Percentiles rank a stretch among this genome's conserved stretches.
These are phyloP conservation scores for Ceratitis capitata DNA, from an alignment of 1,140 invertebrate genomes.

Conservation along the genomic window DNA sequence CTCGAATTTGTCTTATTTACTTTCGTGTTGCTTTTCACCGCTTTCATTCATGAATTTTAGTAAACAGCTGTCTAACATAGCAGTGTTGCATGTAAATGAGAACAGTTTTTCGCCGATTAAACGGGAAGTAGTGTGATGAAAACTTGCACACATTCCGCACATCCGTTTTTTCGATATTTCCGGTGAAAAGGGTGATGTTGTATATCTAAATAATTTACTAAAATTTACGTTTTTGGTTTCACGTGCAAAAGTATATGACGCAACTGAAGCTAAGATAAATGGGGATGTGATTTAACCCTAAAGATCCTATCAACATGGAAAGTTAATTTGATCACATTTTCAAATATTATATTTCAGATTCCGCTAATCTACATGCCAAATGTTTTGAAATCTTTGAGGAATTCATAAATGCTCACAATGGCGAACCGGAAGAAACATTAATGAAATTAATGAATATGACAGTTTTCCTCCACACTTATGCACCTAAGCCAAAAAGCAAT, in stretches of 20 bases:
- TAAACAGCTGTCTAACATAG: background rate
- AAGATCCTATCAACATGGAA: too few relatives aligned
- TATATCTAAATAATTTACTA: too few relatives aligned
- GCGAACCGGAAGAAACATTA: slow-evolving; percentile 57
- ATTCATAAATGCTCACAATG: slow-evolving; percentile 59
- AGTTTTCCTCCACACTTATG: slow-evolving; percentile 54
- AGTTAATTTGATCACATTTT: too few relatives aligned
- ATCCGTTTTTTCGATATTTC: background rate
- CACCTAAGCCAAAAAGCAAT: slow-evolving; percentile 47
- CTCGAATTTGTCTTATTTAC: background rate
- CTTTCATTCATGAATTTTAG: background rate
- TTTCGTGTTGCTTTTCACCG: background rate
- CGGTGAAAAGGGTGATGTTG: background rate
- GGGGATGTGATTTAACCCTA: too few relatives aligned
- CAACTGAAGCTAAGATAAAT: too few relatives aligned
- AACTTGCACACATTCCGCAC: background rate
- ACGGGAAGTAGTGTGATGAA: too few relatives aligned
- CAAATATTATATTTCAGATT: slow-evolving; percentile 49
- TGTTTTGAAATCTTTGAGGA: slow-evolving; percentile 59
- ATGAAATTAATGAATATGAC: slow-evolving; percentile 55
- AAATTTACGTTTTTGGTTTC: too few relatives aligned
- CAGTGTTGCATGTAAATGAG: background rate
- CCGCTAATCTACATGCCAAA: slow-evolving; percentile 52
- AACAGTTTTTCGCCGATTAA: background rate
- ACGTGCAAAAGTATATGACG: too few relatives aligned